Evolutionary conservation across 2,113 vertebrate species (phyloP).

Genomic region (human (Homo sapiens)): GRCh38 chr9:100728001-100728500

Average conservation of each 20-base stretch:
- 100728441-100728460: neutral
- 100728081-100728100: conserved; percentile 7
- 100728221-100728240: neutral
- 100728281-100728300: neutral
- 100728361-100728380: neutral
- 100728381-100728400: neutral
- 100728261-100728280: neutral
- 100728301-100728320: neutral
- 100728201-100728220: neutral
- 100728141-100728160: neutral
- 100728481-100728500: neutral
- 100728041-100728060: neutral
- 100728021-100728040: conserved; percentile 39
- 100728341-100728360: neutral
- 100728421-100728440: neutral
- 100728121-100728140: neutral
- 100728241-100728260: neutral
- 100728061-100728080: neutral
- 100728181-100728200: neutral
- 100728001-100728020: neutral
- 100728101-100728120: neutral
- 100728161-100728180: neutral
- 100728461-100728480: neutral
- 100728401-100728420: neutral
- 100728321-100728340: neutral